Conservation (phyloP, 2,888 invertebrate genomes). For the Meloe dianella region DNA sequence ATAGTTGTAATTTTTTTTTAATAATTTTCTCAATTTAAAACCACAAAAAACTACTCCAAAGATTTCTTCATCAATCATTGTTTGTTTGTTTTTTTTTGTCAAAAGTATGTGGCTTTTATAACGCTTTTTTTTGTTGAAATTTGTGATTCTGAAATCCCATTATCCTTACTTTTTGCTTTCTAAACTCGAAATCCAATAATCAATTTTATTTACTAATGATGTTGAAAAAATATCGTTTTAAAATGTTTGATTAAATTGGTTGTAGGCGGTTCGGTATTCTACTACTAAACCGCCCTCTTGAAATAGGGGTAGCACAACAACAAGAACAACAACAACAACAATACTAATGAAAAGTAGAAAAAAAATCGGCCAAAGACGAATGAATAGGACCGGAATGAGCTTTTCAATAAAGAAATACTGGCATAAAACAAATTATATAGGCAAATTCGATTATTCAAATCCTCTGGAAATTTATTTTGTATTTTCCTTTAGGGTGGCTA, state of each 20-base stretch:
- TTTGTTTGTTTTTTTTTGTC: background rate
- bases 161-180: background rate
- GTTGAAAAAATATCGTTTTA: background rate
- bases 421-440: slow-evolving; percentile 54
- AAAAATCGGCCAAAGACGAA: slow-evolving; percentile 11
- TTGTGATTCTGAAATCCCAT: background rate
- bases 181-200: background rate
- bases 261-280: background rate
- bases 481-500: slow-evolving; percentile 49
- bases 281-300: background rate
- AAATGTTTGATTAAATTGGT: background rate
- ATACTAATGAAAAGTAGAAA: background rate
- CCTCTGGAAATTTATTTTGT: slow-evolving; percentile 53
- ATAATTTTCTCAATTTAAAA: background rate
- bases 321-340: background rate
- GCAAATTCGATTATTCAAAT: slow-evolving; percentile 56
- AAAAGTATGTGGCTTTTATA: background rate
- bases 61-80: background rate
- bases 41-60: background rate
- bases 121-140: background rate
- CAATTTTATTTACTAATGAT: slow-evolving; percentile 2
- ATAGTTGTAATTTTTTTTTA: background rate
- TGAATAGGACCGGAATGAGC: slow-evolving; percentile 38
- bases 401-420: slow-evolving; percentile 44
- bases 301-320: background rate